A percentile compares a stretch with the other conserved stretches of the same genome.
Conservation (phyloP, 2,113 vertebrate species). For the Calidris pugnax region DNA sequence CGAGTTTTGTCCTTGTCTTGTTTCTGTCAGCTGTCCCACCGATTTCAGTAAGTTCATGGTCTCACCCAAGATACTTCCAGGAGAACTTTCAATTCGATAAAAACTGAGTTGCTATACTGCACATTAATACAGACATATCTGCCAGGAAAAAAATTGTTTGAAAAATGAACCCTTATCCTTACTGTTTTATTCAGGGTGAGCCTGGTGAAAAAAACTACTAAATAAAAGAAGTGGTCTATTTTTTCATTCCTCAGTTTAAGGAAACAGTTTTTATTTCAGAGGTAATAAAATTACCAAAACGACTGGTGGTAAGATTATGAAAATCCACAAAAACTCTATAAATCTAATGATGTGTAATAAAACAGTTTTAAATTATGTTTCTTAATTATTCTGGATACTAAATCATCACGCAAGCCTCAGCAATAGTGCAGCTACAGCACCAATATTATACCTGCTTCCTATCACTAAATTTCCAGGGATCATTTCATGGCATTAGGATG, state of each 20-base stretch:
- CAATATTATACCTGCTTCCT: not conserved
- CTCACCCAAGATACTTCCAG: not conserved
- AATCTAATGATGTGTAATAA: not conserved
- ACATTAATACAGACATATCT: not conserved
- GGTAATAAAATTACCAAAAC: not conserved
- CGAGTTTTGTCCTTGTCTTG: not conserved
- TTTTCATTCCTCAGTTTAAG: not conserved
- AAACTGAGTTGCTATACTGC: not conserved
- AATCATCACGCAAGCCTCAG: not conserved
- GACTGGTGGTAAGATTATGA: not conserved
- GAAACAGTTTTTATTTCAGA: not conserved
- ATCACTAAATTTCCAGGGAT: not conserved
- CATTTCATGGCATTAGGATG: not conserved
- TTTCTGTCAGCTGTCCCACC: not conserved
- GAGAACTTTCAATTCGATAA: not conserved
- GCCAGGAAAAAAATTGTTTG: not conserved
- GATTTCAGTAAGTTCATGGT: not conserved
- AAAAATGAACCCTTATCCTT: not conserved
- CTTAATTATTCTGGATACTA: not conserved
- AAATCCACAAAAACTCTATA: not conserved
- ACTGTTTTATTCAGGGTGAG: not conserved
- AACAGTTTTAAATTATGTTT: not conserved
- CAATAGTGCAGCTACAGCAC: not conserved
- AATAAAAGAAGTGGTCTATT: not conserved
- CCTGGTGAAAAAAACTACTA: not conserved